Evolutionary conservation across 2,113 vertebrate species (phyloP).

Genomic region (Pachypanchax playfairii): DNA sequence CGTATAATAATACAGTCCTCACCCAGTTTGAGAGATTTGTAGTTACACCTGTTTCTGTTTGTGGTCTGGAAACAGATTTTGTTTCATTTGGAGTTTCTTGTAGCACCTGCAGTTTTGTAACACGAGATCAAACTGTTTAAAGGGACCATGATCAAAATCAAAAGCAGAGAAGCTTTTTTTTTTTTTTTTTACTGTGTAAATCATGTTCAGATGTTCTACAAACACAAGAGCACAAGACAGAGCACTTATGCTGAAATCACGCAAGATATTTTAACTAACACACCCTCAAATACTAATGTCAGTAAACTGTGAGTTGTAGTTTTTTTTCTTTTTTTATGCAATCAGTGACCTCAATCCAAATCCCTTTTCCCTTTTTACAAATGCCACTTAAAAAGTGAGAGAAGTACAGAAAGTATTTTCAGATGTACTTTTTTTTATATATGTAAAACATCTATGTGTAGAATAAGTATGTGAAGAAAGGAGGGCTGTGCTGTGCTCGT

Average conservation of each 20-base stretch:
- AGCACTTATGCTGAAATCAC: conserved; percentile 56
- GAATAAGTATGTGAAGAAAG: conserved; percentile 33
- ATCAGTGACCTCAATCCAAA: conserved; percentile 74
- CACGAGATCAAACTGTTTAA: conserved; percentile 74
- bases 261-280: conserved; percentile 49
- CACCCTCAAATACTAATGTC: conserved; percentile 51
- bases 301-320: conserved; percentile 50
- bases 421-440: conserved; percentile 65
- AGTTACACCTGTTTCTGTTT: conserved; percentile 42
- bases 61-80: conserved; percentile 24
- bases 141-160: conserved; percentile 79
- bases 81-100: conserved; percentile 31
- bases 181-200: conserved; percentile 41
- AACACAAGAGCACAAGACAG: conserved; percentile 49
- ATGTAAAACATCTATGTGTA: conserved; percentile 51
- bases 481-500: conserved; percentile 26
- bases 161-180: conserved; percentile 6
- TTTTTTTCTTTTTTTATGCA: conserved; percentile 52
- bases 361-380: conserved; percentile 71
- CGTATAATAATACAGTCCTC: conserved; percentile 46
- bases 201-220: conserved; percentile 25
- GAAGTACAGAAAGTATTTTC: conserved; percentile 56
- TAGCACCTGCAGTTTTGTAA: conserved; percentile 73
- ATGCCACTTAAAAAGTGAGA: conserved; percentile 72
- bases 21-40: conserved; percentile 45